Percentiles rank a stretch among this genome's conserved stretches.
phyloP scores from a whole-genome alignment of 2,113 vertebrate species.

The Glaucidium brasilianum region DNA sequence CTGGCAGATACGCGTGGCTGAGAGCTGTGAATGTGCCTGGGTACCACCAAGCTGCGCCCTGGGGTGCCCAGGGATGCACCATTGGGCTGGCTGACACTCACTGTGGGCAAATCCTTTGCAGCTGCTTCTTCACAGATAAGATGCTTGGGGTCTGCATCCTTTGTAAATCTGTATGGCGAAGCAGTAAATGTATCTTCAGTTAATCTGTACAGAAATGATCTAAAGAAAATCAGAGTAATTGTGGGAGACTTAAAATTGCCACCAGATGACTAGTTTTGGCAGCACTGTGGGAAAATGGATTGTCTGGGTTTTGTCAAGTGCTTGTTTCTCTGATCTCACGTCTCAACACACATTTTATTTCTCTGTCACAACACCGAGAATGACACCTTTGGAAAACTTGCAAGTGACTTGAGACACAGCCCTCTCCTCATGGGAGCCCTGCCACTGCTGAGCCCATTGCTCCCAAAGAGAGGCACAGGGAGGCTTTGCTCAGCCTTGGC shows the following conservation, averaged over 20 bases:
- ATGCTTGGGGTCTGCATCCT: background rate
- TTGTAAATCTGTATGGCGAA: background rate
- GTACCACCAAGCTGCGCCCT: background rate
- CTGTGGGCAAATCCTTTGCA: background rate
- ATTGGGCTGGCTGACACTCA: background rate
- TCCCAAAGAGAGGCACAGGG: background rate
- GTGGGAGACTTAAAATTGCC: background rate
- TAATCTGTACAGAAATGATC: background rate
- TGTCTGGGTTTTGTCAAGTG: background rate
- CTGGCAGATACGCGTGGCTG: background rate
- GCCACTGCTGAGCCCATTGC: rapidly evolving
- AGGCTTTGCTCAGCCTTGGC: background rate
- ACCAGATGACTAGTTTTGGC: conserved; percentile 3
- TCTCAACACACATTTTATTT: background rate
- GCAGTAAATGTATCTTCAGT: background rate
- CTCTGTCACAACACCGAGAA: background rate
- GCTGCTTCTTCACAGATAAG: background rate
- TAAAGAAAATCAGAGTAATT: background rate
- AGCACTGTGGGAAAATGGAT: background rate
- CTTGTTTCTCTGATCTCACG: background rate
- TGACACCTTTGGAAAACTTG: background rate
- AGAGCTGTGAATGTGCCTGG: background rate
- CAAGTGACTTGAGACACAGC: background rate
- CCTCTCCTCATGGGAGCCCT: background rate
- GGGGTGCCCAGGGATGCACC: background rate